Base-by-base conservation (phyloP, 2,113 vertebrate genomes). In the Tinamus guttatus region DNA sequence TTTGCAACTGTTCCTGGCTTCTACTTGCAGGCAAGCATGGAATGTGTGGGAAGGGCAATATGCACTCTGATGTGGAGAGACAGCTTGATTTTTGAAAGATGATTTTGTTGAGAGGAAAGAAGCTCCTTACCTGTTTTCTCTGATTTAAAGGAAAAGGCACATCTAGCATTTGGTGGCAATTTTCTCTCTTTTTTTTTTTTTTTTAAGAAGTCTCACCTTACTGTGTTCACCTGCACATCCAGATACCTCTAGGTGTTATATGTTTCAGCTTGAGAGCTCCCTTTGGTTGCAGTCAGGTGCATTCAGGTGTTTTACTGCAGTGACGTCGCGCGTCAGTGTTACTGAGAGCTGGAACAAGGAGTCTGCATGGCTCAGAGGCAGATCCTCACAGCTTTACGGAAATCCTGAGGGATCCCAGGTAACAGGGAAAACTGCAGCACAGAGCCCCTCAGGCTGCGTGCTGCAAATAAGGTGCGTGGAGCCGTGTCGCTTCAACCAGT, bases 231-330 rank as follows among this genome's bases (percentile, higher is more conserved):
- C 47, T 92, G 74, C 84, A 36, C 69, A 56, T 59, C 51, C 11
- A 75, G 80, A 28, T 69, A 56, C 16, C 34, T 81, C 40, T 56
- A 67, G 40, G 21, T 63, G 64, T 75, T 41, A 6, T 77, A 25
- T 59, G 83, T 93, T 95, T 56, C 65, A n/a, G 81, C 86, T 62
- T 90, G 93, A 81, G 24, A 47, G 5, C 11, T 86, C 7, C 71
- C 1, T 84, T 90, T 71, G 1, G 2, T 34, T 86, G 1, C 24
- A 58, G 43, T 27, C 89, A 52, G 38, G 75, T 62, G 22, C n/a
- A 22, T 74, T 86, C 3, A 79, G 65, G 14, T 69, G 41, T 88
- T 90, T 49, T 21, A 22, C 21, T 2, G 21, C 21, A 22, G 49
- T 21, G 21, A 49, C 5, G 21, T 22, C 21, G 10, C 21, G 9